Base-by-base conservation (phyloP, 2,113 vertebrate species). In the Crotalus viridis region DNA sequence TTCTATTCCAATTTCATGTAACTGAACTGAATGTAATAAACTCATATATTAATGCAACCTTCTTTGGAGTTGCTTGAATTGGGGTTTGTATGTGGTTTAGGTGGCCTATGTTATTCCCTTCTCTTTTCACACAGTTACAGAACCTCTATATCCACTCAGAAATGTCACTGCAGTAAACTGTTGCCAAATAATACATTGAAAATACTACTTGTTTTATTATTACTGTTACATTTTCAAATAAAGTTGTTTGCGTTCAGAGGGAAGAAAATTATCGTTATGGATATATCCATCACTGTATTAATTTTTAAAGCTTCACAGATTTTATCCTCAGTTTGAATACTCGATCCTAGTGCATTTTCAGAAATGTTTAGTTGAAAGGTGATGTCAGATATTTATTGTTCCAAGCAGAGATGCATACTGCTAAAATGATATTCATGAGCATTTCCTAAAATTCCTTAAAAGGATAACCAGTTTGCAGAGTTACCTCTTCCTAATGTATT, bases 251-350 rank as follows among this genome's bases (percentile, higher is more conserved):
- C 86, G n/a, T 93, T 39, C 55, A 61, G n/a, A 61, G 55, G 39
- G 48, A 19, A 92, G 39, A 91, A 95, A 94, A 93, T 95, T 96
- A 96, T 97, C 96, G 96, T 97, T 98, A 97, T 97, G 95, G 93
- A 97, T 97, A 94, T 97, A 97, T 97, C 97, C 97, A 96, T 94
- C 94, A 96, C 97, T 94, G 96, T 96, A 96, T 97, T 97, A 97
- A 97, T 96, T 96, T 98, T 81, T 81, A 9, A 96, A 96, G 95
- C 95, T 97, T 97, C 96, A 97, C 1, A 57, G 95, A 97, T 97
- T 97, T 97, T 97, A 97, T 96, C 96, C 94, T 97, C 96, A 96
- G 96, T 97, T 97, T 97, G 95, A 96, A 97, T 96, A 95, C 97
- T 96, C 95, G 96, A 92, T 46, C 96, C 95, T 95, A 94, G 95